Conservation (phyloP, 2,113 vertebrate genomes). For the Ceyx melanurus region DNA sequence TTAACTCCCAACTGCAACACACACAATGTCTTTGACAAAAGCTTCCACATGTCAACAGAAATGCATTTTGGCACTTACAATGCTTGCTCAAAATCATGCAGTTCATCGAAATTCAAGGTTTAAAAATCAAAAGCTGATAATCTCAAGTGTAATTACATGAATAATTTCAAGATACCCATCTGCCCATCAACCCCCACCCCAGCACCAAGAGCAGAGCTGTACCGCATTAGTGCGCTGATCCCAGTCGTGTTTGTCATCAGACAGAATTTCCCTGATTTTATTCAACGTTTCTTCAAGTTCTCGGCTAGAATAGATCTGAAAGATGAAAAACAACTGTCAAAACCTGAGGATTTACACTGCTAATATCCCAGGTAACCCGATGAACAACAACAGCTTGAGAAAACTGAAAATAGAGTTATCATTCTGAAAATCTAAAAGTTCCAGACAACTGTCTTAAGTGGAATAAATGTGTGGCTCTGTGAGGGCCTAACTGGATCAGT, state of each 20-base stretch:
- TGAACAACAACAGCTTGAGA: background rate
- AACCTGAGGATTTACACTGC: background rate
- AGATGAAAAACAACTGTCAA: background rate
- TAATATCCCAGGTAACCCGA: background rate
- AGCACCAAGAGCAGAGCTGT: constrained; percentile 8
- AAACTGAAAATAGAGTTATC: background rate
- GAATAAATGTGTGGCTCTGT: background rate
- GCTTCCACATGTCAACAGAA: background rate
- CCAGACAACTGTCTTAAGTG: background rate
- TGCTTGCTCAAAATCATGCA: background rate
- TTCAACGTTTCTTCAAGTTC: constrained; percentile 98
- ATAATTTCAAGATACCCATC: background rate
- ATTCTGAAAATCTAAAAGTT: background rate
- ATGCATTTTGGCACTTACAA: background rate
- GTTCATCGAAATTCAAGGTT: background rate
- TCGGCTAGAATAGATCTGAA: constrained; percentile 92
- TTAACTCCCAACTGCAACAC: background rate
- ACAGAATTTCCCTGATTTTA: constrained; percentile 97
- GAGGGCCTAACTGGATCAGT: background rate
- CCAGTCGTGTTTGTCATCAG: constrained; percentile 99
- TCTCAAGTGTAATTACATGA: background rate
- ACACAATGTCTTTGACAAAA: background rate
- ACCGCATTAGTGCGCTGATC: constrained; percentile 93
- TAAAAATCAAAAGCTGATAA: background rate
- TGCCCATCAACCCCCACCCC: background rate